Percentiles rank a stretch among this genome's conserved stretches.
Evolutionary conservation across 2,888 invertebrate genomes (phyloP).

Genomic region (Chouioia cunea): DNA sequence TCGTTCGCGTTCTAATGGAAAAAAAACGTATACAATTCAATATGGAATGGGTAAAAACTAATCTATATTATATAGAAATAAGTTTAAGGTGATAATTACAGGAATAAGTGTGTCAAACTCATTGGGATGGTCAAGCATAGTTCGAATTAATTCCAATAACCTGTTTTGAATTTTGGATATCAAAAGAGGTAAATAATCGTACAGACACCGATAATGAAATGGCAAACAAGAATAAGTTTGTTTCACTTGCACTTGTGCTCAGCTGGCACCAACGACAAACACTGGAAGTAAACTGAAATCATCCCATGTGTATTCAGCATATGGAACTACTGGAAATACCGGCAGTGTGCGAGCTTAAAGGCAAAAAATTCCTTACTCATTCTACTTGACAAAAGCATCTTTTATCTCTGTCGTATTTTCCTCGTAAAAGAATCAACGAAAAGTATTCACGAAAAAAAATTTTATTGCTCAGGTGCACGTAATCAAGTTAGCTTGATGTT

Average conservation of each 20-base stretch:
- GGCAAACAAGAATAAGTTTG: constrained; percentile 4
- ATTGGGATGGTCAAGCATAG: constrained; percentile 9
- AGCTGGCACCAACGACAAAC: constrained; percentile 5
- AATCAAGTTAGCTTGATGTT: too few relatives aligned
- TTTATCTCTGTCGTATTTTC: too few relatives aligned
- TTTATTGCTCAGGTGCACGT: too few relatives aligned
- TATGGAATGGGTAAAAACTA: too few relatives aligned
- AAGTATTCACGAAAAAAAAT: too few relatives aligned
- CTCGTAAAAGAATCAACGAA: too few relatives aligned
- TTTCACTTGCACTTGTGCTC: constrained; percentile 21
- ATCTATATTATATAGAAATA: constrained; percentile 7
- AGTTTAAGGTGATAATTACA: constrained; percentile 5
- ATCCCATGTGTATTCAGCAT: constrained; percentile 3
- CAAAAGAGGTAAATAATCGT: constrained; percentile 8
- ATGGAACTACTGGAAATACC: constrained; percentile 6
- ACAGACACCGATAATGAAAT: constrained; percentile 20
- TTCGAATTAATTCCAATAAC: not conserved
- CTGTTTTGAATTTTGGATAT: constrained; percentile 17
- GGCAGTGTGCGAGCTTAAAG: not conserved
- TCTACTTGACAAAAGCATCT: too few relatives aligned
- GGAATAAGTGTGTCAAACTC: constrained; percentile 14
- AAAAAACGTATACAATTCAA: too few relatives aligned
- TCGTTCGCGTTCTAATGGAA: too few relatives aligned
- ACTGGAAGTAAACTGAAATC: constrained; percentile 20
- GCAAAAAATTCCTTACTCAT: too few relatives aligned